A percentile compares a stretch with the other conserved stretches of the same genome.
Conservation (phyloP, 2,113 vertebrate species). For the Pseudorasbora parva region DNA sequence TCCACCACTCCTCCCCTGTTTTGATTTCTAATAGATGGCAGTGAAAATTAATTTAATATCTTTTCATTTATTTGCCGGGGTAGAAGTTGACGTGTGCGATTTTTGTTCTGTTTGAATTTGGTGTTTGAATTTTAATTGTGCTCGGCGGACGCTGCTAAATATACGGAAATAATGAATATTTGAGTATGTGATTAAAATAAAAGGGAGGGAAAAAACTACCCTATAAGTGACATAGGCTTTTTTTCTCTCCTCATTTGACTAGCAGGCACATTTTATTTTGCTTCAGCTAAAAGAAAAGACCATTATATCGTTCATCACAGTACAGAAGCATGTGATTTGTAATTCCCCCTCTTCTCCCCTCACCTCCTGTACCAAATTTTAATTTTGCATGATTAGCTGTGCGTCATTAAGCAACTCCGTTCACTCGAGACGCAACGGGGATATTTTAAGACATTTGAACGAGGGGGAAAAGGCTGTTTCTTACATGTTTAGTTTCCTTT, state of each 20-base stretch:
- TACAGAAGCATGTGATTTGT: slow-evolving; percentile 93
- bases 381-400: slow-evolving; percentile 99
- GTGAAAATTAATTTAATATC: slow-evolving; percentile 89
- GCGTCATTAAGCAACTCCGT: slow-evolving; percentile 97
- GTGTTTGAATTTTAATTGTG: slow-evolving; percentile 89
- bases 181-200: slow-evolving; percentile 88
- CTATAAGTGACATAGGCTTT: slow-evolving; percentile 82
- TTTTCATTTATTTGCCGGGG: slow-evolving; percentile 91
- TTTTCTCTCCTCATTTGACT: slow-evolving; percentile 81
- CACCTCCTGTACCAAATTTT: slow-evolving; percentile 84
- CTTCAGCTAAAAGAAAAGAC: slow-evolving; percentile 85
- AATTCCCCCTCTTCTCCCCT: slow-evolving; percentile 71
- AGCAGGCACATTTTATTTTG: slow-evolving; percentile 94
- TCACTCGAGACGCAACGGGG: slow-evolving; percentile 85
- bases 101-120: slow-evolving; percentile 88
- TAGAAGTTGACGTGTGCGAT: slow-evolving; percentile 87
- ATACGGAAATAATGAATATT: slow-evolving; percentile 92
- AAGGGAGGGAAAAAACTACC: slow-evolving; percentile 67
- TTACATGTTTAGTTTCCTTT: slow-evolving; percentile 25
- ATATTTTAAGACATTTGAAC: slow-evolving; percentile 84
- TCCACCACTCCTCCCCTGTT: slow-evolving; percentile 66
- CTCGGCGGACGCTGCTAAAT: slow-evolving; percentile 85
- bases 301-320: slow-evolving; percentile 92
- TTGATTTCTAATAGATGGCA: slow-evolving; percentile 91
- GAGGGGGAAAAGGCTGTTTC: background rate